These are phyloP conservation scores for Zhuqinia jingwanae DNA, from an alignment of 2,888 invertebrate species.

Conservation along the genomic window DNA sequence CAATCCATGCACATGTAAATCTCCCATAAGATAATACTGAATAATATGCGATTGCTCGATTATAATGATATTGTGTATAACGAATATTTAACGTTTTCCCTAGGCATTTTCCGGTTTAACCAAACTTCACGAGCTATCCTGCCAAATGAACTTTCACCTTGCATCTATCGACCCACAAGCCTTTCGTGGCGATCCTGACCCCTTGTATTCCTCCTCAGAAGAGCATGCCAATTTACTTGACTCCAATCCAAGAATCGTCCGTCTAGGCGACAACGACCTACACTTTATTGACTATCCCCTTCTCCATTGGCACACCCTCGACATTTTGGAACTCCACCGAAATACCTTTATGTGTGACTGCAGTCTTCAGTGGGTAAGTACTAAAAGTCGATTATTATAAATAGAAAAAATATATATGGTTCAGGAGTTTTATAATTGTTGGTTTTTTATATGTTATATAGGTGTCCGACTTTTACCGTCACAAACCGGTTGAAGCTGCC, in stretches of 20 bases:
- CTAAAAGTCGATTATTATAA: too few species aligned
- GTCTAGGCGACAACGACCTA: conserved; percentile 74
- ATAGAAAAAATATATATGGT: too few species aligned
- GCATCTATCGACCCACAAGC: conserved; percentile 70
- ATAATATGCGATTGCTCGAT: too few species aligned
- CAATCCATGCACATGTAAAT: conserved; percentile 75
- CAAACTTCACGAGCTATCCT: conserved; percentile 69
- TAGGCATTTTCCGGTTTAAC: conserved; percentile 77
- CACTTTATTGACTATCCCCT: conserved; percentile 73
- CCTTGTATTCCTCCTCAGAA: neutral
- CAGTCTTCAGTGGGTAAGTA: conserved; percentile 78
- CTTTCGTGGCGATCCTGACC: conserved; percentile 61
- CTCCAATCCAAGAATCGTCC: conserved; percentile 72
- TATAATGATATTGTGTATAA: too few species aligned
- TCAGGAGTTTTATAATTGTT: too few species aligned
- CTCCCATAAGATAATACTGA: too few species aligned
- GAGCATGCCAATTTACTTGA: conserved; percentile 45
- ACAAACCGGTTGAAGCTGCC: conserved; percentile 62
- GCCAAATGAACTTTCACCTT: conserved; percentile 72
- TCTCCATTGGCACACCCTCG: conserved; percentile 75
- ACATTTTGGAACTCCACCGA: conserved; percentile 73
- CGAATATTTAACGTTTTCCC: neutral
- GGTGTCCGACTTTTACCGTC: conserved; percentile 64
- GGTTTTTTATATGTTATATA: too few species aligned
- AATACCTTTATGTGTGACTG: conserved; percentile 78